Evolutionary conservation across 2,113 vertebrate genomes (phyloP).

Genomic region (Crotophaga sulcirostris): DNA sequence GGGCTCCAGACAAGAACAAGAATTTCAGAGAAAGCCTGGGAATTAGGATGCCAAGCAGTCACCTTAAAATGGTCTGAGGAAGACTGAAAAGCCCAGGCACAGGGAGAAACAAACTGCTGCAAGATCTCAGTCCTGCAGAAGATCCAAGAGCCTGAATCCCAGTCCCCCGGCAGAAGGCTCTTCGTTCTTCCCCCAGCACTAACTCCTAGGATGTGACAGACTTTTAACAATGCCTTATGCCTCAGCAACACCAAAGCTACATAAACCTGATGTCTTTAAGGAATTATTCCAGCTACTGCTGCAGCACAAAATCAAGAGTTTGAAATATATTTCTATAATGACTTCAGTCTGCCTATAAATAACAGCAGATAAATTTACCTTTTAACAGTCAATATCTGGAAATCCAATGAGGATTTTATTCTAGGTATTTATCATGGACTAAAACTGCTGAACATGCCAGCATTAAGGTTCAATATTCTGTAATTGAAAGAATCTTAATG

Average conservation of each 20-base stretch:
- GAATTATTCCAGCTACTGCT: background rate
- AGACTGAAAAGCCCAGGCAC: background rate
- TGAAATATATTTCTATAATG: background rate
- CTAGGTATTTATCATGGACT: background rate
- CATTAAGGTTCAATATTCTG: background rate
- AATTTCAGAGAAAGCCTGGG: background rate
- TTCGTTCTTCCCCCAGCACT: background rate
- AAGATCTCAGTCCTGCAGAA: background rate
- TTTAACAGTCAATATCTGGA: background rate
- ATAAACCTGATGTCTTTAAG: background rate
- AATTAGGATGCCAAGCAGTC: background rate
- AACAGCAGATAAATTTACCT: background rate
- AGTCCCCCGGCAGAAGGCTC: background rate
- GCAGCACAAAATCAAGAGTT: background rate
- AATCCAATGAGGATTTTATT: background rate
- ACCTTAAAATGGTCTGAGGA: background rate
- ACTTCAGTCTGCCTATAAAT: background rate
- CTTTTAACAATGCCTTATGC: background rate
- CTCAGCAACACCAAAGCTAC: background rate
- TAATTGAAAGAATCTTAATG: background rate
- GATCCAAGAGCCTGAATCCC: background rate
- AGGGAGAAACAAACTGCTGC: background rate
- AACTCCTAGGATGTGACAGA: background rate
- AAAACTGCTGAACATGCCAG: background rate
- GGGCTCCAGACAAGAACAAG: background rate